Evolutionary conservation across 2,797 vertebrate species (phyloP), one percentile per base, ranked within the genome.

Genomic region (Mastacembelus armatus): DNA sequence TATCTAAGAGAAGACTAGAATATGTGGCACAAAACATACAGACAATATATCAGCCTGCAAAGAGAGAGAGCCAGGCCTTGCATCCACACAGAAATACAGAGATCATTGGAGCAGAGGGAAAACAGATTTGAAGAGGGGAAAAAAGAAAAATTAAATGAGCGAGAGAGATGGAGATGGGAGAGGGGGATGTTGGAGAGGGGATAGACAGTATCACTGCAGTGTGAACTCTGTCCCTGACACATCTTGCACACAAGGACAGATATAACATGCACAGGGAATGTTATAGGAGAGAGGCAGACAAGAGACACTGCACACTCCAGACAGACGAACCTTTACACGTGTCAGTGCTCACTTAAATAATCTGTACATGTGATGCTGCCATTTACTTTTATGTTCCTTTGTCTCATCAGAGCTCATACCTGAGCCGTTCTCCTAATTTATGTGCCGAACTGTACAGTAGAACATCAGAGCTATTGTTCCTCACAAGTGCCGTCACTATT

Each of bases 151-250:
- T 48, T 12, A 19, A 44, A 39, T 61, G 36, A 50, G 51, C 49
- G 57, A 32, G 63, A 60, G 27, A 60, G 57, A 70, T 74, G 71
- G n/a, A 4, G 52, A 52, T 71, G 27, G 51, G 21, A 66, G 58
- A 48, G 62, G 58, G 57, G 59, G 61, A 62, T 39, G 71, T 60
- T 74, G 19, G 68, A 74, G 49, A 52, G 44, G 64, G 66, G 29
- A 78, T 14, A 83, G 78, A 83, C 81, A 74, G 77, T 66, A 54
- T 36, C 77, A 76, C 85, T 77, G 89, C 85, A 82, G 87, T 83
- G 77, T 83, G 81, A 85, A 90, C 82, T 83, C 78, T 88, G 79
- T 88, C 85, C 82, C 80, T 66, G 73, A 66, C 19, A 69, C 80
- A 79, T 78, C 78, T 40, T 58, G 19, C 8, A 40, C 55, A 59